Evolutionary conservation across 1,140 invertebrate genomes (phyloP).

Genomic region (Palaemon carinicauda): DNA sequence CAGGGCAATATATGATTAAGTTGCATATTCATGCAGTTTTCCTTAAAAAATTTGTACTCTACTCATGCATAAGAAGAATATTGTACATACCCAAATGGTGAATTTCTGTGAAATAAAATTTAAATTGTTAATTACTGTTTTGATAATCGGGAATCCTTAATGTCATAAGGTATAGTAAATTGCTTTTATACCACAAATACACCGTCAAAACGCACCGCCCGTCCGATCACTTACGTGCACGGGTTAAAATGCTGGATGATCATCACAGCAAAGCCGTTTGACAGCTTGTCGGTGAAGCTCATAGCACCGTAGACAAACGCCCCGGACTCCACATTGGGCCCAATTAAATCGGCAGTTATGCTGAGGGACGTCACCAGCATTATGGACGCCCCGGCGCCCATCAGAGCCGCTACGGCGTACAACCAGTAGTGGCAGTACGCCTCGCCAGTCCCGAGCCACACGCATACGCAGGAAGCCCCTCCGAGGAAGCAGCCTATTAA

Average conservation of each 20-base stretch:
- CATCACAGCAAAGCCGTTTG: constrained; percentile 85
- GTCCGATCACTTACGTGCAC: constrained; percentile 34
- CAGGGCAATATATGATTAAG: too few species aligned
- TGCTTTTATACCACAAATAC: too few species aligned
- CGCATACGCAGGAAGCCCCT: background rate
- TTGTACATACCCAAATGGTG: too few species aligned
- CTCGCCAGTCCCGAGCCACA: constrained; percentile 67
- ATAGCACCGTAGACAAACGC: constrained; percentile 95
- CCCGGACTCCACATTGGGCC: constrained; percentile 77
- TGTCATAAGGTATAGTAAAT: too few species aligned
- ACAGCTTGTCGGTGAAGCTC: constrained; percentile 94
- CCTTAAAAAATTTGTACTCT: too few species aligned
- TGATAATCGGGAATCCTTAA: too few species aligned
- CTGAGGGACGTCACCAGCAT: constrained; percentile 89
- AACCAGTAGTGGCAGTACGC: constrained; percentile 74
- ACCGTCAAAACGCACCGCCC: too few species aligned
- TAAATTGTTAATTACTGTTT: too few species aligned
- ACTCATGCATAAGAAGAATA: too few species aligned
- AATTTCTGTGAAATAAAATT: too few species aligned
- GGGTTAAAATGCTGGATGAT: constrained; percentile 74
- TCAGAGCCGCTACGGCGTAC: constrained; percentile 77
- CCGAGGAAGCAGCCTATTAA: constrained; percentile 48
- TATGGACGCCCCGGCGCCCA: constrained; percentile 84
- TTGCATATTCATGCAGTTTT: too few species aligned
- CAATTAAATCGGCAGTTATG: constrained; percentile 90